Evolutionary conservation across 2,888 invertebrate species (phyloP).

Genomic region (Drosophila silvestris): DNA sequence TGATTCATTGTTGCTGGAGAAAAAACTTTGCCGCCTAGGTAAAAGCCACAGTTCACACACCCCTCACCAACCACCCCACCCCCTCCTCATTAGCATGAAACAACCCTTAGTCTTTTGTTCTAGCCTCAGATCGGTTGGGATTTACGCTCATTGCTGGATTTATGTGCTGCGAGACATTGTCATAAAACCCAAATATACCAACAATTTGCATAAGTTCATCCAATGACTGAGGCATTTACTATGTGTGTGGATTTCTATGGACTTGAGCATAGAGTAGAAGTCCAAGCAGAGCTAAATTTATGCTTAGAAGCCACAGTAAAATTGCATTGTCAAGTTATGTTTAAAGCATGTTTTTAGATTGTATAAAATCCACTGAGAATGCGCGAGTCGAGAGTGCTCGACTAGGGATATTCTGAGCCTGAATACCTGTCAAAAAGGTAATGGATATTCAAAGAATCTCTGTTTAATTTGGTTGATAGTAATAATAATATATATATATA

Average conservation of each 20-base stretch:
- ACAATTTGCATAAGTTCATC: slow-evolving; percentile 69
- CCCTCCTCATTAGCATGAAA: slow-evolving; percentile 70
- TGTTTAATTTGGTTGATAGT: background rate
- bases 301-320: background rate
- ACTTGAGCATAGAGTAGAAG: background rate
- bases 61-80: background rate
- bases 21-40: slow-evolving; percentile 55
- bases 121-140: slow-evolving; percentile 41
- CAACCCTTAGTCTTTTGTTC: slow-evolving; percentile 59
- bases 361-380: background rate
- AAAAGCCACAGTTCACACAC: slow-evolving; percentile 24
- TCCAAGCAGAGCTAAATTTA: background rate
- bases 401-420: background rate
- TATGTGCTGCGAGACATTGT: slow-evolving; percentile 62
- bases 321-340: background rate
- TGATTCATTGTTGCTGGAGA: slow-evolving; percentile 66
- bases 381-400: background rate
- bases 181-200: slow-evolving; percentile 68
- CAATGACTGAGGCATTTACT: background rate
- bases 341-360: background rate
- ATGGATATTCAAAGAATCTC: background rate
- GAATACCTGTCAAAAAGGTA: background rate
- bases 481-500: no score
- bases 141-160: slow-evolving; percentile 66
- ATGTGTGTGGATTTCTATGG: background rate